Conservation (phyloP, 2,113 vertebrate genomes). For the Lophura nycthemera region DNA sequence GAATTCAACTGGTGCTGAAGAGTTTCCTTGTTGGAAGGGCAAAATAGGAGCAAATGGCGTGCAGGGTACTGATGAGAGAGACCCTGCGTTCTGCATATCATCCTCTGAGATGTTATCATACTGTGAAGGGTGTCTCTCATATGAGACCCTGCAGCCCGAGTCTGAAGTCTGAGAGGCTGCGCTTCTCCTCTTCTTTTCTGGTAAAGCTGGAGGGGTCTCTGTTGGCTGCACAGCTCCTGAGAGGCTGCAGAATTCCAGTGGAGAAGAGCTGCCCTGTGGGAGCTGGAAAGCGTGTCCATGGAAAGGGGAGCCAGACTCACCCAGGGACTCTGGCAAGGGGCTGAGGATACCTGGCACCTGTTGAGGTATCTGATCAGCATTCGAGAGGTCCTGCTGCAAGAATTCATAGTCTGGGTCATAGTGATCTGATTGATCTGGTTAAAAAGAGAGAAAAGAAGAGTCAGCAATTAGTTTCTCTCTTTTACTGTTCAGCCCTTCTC, state of each 20-base stretch:
- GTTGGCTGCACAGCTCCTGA: constrained; percentile 10
- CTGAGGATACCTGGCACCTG: constrained; percentile 83
- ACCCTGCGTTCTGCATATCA: constrained; percentile 77
- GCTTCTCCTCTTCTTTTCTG: constrained; percentile 93
- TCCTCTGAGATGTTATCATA: constrained; percentile 94
- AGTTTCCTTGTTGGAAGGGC: constrained; percentile 86
- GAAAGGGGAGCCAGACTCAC: constrained; percentile 87
- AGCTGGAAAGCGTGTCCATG: constrained; percentile 85
- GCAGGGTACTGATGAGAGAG: constrained; percentile 72
- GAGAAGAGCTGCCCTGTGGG: constrained; percentile 62
- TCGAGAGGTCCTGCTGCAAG: constrained; percentile 96
- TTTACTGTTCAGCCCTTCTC: background rate
- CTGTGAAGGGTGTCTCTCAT: constrained; percentile 91
- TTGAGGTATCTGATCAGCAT: constrained; percentile 85
- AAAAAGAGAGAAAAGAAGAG: background rate
- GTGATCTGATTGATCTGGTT: constrained; percentile 95
- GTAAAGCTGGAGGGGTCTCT: constrained; percentile 90
- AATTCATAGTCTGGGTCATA: constrained; percentile 99
- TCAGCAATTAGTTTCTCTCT: background rate
- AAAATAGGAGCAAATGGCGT: constrained; percentile 84
- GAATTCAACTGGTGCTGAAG: constrained; percentile 77
- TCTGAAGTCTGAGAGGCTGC: constrained; percentile 81
- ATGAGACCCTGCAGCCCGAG: constrained; percentile 79
- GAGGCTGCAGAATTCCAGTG: constrained; percentile 60
- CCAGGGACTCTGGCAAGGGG: constrained; percentile 90